Percentiles rank a stretch among this genome's conserved stretches.
phyloP scores from a whole-genome alignment of 2,888 invertebrate species.

The Brachypalpus laphriformis region DNA sequence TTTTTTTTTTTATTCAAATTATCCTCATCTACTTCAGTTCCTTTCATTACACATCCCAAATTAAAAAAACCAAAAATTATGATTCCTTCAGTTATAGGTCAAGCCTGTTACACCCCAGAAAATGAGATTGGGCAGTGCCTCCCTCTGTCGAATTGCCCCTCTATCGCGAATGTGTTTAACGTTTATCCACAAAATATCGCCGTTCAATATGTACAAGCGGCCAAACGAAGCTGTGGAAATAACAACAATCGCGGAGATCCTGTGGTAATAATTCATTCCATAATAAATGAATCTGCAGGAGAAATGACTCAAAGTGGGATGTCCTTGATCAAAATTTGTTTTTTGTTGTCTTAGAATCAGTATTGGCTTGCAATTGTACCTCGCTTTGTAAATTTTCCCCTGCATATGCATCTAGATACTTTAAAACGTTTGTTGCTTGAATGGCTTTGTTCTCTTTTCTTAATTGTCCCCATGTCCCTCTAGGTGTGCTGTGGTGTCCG shows the following conservation, averaged over 20 bases:
- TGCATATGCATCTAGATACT: conserved; percentile 5
- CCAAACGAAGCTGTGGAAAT: conserved; percentile 80
- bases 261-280: conserved; percentile 76
- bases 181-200: conserved; percentile 76
- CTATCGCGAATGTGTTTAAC: conserved; percentile 78
- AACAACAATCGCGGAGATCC: conserved; percentile 79
- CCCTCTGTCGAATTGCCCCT: conserved; percentile 78
- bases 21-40: no score
- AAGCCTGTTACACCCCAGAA: conserved; percentile 80
- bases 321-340: background rate
- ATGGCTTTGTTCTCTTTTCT: conserved; percentile 29
- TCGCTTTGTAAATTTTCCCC: conserved; percentile 32
- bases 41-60: no score
- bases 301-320: conserved; percentile 31
- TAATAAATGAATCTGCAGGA: conserved; percentile 30
- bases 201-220: conserved; percentile 77
- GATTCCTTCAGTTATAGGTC: no score
- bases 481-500: conserved; percentile 78
- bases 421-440: conserved; percentile 15
- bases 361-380: background rate
- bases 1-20: no score
- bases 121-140: conserved; percentile 80
- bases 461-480: background rate
- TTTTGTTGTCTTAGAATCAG: background rate
- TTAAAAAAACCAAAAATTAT: no score